These are phyloP conservation scores for Brachionus koreanus DNA, from an alignment of 1,140 invertebrate genomes.

Conservation along the genomic window DNA sequence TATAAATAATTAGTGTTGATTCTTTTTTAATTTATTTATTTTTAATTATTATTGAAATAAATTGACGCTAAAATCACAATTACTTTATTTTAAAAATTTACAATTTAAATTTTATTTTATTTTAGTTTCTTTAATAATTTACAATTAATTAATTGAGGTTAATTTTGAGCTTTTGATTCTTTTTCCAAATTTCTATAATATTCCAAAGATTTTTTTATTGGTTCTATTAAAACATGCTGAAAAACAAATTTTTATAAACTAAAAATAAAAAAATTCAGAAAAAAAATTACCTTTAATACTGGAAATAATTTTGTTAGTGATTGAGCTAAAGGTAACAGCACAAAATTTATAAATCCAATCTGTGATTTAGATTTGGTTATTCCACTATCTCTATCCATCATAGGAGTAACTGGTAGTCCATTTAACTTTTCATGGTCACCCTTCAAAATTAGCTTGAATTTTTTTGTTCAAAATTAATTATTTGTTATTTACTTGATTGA, in stretches of 20 bases:
- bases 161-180: not conserved
- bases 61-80: not conserved
- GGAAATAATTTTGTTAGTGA: slow-evolving; percentile 37
- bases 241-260: no score
- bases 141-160: not conserved
- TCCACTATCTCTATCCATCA: slow-evolving; percentile 61
- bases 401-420: slow-evolving; percentile 59
- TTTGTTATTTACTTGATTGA: slow-evolving; percentile 55
- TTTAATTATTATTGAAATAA: not conserved
- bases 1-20: not conserved
- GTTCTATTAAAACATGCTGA: not conserved
- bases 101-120: not conserved
- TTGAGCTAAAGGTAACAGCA: slow-evolving; percentile 55
- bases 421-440: slow-evolving; percentile 57
- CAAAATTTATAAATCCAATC: slow-evolving; percentile 60
- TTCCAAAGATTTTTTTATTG: slow-evolving; percentile 33
- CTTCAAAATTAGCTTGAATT: slow-evolving; percentile 46
- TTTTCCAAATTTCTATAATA: slow-evolving; percentile 40
- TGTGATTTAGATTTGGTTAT: slow-evolving; percentile 58
- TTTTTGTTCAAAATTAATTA: not conserved
- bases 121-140: not conserved
- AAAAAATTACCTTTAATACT: slow-evolving; percentile 18
- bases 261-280: no score
- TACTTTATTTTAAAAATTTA: not conserved
- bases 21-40: not conserved